phyloP scores from a whole-genome alignment of 2,888 invertebrate species.

The Elysia crispata region DNA sequence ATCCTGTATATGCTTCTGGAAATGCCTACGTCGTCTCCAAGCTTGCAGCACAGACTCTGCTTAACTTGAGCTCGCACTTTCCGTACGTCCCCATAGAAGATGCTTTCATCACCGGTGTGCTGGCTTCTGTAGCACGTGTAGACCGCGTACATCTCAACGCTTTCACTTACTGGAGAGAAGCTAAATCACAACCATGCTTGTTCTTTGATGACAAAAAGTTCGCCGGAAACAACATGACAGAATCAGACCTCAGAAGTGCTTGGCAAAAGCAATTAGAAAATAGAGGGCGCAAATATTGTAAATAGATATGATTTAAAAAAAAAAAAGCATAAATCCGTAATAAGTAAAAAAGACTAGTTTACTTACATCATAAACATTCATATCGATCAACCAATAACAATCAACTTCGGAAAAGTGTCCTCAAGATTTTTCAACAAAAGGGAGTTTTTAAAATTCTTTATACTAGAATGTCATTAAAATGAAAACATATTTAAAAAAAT shows the following conservation, averaged over 20 bases:
- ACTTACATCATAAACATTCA: too few species aligned
- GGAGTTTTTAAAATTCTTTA: too few species aligned
- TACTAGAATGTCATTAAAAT: too few species aligned
- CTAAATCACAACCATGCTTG: conserved; percentile 22
- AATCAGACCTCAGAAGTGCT: not conserved
- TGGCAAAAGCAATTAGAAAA: conserved; percentile 15
- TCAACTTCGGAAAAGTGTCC: too few species aligned
- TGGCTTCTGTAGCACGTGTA: conserved; percentile 34
- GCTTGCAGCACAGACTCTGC: conserved; percentile 24
- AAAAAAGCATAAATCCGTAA: too few species aligned
- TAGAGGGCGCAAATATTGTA: too few species aligned
- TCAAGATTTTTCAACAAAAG: too few species aligned
- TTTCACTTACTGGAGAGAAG: conserved; percentile 39
- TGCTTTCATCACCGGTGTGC: conserved; percentile 44
- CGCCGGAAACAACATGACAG: conserved; percentile 38
- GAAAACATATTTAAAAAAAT: too few species aligned
- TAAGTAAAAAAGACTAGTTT: too few species aligned
- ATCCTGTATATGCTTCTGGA: conserved; percentile 42
- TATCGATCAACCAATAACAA: too few species aligned
- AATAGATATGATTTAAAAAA: too few species aligned
- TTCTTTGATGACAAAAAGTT: conserved; percentile 26
- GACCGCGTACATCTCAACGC: conserved; percentile 30
- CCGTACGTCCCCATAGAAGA: conserved; percentile 44
- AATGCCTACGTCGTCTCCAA: conserved; percentile 40
- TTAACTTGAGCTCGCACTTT: conserved; percentile 22